These are phyloP conservation scores for Coracopsis vasa DNA, from an alignment of 2,113 vertebrate species.

Conservation along the genomic window DNA sequence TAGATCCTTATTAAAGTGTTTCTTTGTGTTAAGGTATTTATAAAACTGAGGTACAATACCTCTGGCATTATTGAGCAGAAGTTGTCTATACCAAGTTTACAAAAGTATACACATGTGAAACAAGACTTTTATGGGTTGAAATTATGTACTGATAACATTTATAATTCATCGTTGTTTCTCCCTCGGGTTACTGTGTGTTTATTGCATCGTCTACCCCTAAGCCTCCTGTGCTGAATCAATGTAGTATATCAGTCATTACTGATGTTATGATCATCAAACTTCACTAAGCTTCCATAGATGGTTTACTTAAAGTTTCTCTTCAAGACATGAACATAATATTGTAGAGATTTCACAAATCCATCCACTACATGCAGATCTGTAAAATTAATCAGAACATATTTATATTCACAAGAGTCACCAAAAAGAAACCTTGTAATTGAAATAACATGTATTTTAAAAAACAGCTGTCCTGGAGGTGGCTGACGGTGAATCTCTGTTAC, in stretches of 20 bases:
- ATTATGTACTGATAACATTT: not conserved
- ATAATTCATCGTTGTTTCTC: not conserved
- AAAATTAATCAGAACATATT: constrained; percentile 18
- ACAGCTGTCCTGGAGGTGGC: not conserved
- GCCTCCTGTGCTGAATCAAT: not conserved
- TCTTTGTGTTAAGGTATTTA: not conserved
- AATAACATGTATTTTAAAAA: not conserved
- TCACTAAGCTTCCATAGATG: not conserved
- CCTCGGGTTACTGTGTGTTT: not conserved
- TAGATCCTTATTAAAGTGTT: not conserved
- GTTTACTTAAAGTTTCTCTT: not conserved
- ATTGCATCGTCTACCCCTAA: not conserved
- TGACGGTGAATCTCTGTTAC: not conserved
- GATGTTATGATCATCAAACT: not conserved
- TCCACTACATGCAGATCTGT: not conserved
- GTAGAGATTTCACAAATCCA: not conserved
- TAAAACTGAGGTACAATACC: not conserved
- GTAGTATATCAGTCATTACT: not conserved
- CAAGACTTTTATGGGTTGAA: not conserved
- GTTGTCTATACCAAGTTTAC: not conserved
- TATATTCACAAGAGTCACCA: not conserved
- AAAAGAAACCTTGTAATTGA: constrained; percentile 9
- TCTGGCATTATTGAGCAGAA: not conserved
- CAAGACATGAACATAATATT: not conserved
- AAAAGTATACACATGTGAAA: not conserved